Base-by-base conservation (phyloP, 30 jellyfish, hydroid and myxozoan genomes). In the Catostylus mosaicus region DNA sequence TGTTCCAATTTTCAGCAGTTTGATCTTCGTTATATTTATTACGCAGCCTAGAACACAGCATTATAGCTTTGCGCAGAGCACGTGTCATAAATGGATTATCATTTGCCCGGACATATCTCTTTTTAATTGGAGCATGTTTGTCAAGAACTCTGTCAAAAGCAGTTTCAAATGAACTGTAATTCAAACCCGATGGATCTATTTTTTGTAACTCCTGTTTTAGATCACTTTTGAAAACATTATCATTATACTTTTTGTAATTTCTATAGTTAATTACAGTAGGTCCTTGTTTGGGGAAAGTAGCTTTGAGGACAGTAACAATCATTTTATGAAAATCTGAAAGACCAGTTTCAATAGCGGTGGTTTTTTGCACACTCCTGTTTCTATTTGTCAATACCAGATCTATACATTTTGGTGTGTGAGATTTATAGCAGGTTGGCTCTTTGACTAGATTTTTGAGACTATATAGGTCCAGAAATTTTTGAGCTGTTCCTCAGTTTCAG, bases 241-340 rank as follows among this genome's bases (percentile, higher is more conserved):
- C n/a, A n/a, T n/a, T n/a, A n/a, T n/a, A n/a, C n/a, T 52, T 52
- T 26, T 52, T 52, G 30, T 52, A 52, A 52, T 52, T 26, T 7
- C 67, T 52, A 52, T 52, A 52, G 30, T 52, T 52, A 16, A 52
- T n/a, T 10, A 10, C 19, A 3, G 67, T 7, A 4, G 67, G 67
- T n/a, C 67, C 67, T 10, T 16, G 24, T 20, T 52, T 52, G 3
- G 24, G 67, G 29, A 10, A 52, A 4, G 67, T 52, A 6, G 67
- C 19, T 52, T 52, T 52, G n/a, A 40, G 54, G 54, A 40, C 14
- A 40, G 67, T 52, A 10, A 52, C 29, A 6, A 52, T 26, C 67
- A 52, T 52, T 52, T 52, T 16, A 52, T 52, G 67, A n/a, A 52
- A 52, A n/a, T 52, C 67, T 4, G 67, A 52, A 52, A 52, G 67